A percentile compares a stretch with the other conserved stretches of the same genome.
Evolutionary conservation across 2,113 vertebrate species (phyloP).

Genomic region (Nicator chloris): DNA sequence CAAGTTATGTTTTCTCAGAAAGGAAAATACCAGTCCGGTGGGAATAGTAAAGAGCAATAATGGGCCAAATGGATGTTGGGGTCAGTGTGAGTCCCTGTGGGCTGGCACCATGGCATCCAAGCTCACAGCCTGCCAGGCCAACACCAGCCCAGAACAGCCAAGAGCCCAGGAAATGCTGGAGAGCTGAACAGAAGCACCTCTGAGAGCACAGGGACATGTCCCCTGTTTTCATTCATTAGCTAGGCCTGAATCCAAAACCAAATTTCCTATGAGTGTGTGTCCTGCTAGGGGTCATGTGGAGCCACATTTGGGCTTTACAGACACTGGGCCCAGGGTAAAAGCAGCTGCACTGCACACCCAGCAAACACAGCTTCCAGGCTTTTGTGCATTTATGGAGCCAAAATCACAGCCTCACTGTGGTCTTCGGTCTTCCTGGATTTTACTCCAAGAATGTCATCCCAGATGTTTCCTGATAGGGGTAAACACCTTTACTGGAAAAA

Average conservation of each 20-base stretch:
- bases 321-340: background rate
- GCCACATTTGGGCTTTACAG: background rate
- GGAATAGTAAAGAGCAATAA: background rate
- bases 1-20: background rate
- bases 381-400: background rate
- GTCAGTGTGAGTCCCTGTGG: background rate
- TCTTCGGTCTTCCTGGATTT: background rate
- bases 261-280: accelerated
- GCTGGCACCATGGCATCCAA: background rate
- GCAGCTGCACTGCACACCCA: background rate
- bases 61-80: background rate
- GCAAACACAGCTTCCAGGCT: background rate
- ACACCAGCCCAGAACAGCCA: background rate
- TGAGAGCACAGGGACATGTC: accelerated
- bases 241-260: background rate
- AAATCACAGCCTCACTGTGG: background rate
- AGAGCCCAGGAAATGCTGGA: background rate
- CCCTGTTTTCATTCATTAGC: background rate
- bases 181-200: background rate
- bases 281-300: background rate
- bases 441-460: background rate
- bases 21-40: background rate
- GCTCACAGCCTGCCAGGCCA: background rate
- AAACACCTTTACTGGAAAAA: background rate
- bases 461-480: background rate